These are phyloP conservation scores for Antheraea mylitta DNA, from an alignment of 1,140 invertebrate species.

Conservation along the genomic window DNA sequence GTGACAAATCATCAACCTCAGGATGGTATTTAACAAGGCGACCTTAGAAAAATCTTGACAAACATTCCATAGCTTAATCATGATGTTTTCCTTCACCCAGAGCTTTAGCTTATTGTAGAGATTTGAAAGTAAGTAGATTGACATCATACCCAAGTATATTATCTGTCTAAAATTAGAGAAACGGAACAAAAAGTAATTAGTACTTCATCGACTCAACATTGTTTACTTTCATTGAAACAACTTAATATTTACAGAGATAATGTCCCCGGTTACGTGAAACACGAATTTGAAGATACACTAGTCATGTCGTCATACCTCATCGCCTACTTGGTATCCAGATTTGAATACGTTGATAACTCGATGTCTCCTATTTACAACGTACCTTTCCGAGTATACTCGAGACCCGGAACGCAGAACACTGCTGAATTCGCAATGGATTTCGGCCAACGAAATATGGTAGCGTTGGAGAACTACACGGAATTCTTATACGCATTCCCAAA, in stretches of 20 bases:
- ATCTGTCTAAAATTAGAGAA: too few species aligned
- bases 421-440: conserved; percentile 79
- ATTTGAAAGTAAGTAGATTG: too few species aligned
- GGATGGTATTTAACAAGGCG: too few species aligned
- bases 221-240: not conserved
- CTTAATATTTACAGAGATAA: conserved; percentile 40
- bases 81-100: too few species aligned
- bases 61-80: too few species aligned
- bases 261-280: conserved; percentile 42
- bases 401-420: conserved; percentile 81
- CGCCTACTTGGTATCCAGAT: conserved; percentile 88
- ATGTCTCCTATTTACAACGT: conserved; percentile 41
- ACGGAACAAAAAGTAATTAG: too few species aligned
- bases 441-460: conserved; percentile 76
- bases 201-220: not conserved
- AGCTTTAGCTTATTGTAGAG: too few species aligned
- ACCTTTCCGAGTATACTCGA: conserved; percentile 82
- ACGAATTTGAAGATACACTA: conserved; percentile 63
- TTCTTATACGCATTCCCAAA: conserved; percentile 77
- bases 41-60: too few species aligned
- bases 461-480: conserved; percentile 76
- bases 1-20: too few species aligned
- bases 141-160: too few species aligned
- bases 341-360: conserved; percentile 72
- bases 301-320: conserved; percentile 88